phyloP scores from a whole-genome alignment of 1,140 invertebrate genomes.

The Dufourea novaeangliae region DNA sequence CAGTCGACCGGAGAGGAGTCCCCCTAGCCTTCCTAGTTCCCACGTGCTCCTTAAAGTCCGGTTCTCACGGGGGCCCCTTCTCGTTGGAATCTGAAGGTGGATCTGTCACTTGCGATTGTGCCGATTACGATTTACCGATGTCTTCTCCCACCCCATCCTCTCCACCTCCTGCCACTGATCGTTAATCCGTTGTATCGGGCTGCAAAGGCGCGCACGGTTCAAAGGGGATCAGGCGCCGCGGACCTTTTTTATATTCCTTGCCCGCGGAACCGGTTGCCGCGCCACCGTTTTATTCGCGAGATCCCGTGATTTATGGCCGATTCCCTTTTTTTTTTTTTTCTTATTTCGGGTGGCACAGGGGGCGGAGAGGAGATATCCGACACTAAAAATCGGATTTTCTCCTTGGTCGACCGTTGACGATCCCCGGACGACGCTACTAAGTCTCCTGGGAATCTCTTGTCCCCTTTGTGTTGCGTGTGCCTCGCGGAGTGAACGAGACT shows the following conservation, averaged over 20 bases:
- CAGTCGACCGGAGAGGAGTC: slow-evolving; percentile 3
- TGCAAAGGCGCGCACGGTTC: background rate
- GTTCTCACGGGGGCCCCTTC: slow-evolving; percentile 34
- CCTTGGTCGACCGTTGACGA: background rate
- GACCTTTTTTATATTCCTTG: background rate
- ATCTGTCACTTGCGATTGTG: slow-evolving; percentile 33
- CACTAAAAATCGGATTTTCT: background rate
- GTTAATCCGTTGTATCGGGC: slow-evolving; percentile 24
- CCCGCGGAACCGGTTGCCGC: slow-evolving; percentile 15
- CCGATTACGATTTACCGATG: slow-evolving; percentile 24
- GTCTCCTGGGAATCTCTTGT: too few relatives aligned
- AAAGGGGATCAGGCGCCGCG: background rate
- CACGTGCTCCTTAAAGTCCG: slow-evolving; percentile 51
- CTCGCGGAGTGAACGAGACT: too few relatives aligned
- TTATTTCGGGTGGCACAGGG: too few relatives aligned
- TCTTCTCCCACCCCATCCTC: too few relatives aligned
- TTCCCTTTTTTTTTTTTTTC: too few relatives aligned
- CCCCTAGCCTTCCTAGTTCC: slow-evolving; percentile 45
- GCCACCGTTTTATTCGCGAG: slow-evolving; percentile 16
- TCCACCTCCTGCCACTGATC: too few relatives aligned
- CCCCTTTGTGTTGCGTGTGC: too few relatives aligned
- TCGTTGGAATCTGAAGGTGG: slow-evolving; percentile 8
- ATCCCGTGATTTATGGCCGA: slow-evolving; percentile 18
- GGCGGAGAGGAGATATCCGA: background rate
- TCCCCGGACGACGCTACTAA: too few relatives aligned